Evolutionary conservation across 2,888 invertebrate genomes (phyloP).

Genomic region (Cheilosia pagana): DNA sequence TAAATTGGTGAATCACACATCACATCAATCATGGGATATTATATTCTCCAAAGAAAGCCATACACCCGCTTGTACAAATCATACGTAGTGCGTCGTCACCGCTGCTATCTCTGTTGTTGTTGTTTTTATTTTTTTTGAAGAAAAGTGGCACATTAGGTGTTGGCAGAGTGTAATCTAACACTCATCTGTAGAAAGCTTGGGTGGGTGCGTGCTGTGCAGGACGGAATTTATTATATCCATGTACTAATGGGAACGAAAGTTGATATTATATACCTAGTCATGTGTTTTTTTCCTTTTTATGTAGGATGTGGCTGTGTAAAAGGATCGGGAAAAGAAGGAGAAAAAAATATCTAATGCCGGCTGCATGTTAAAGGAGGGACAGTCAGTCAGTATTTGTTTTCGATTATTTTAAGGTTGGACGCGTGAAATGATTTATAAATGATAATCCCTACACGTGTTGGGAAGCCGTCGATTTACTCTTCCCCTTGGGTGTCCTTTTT

Average conservation of each 20-base stretch:
- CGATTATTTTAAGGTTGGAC: constrained; percentile 13
- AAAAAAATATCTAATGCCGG: background rate
- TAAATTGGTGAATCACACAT: constrained; percentile 57
- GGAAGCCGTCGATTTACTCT: background rate
- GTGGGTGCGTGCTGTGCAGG: constrained; percentile 33
- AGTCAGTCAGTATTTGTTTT: constrained; percentile 5
- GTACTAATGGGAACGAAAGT: constrained; percentile 40
- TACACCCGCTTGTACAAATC: background rate
- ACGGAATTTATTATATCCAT: constrained; percentile 27
- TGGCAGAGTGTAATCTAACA: constrained; percentile 38
- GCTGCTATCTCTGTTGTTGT: background rate
- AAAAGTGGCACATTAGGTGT: constrained; percentile 48
- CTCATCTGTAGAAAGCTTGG: constrained; percentile 15
- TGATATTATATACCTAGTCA: constrained; percentile 8
- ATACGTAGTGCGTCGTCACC: constrained; percentile 7
- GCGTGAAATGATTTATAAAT: constrained; percentile 16
- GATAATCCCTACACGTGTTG: constrained; percentile 34
- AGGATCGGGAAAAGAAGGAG: constrained; percentile 1
- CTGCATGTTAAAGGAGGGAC: constrained; percentile 8
- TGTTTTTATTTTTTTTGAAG: background rate
- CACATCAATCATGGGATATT: constrained; percentile 57
- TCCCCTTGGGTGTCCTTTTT: constrained; percentile 8
- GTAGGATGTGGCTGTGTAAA: background rate
- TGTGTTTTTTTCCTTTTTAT: background rate
- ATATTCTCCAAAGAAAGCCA: constrained; percentile 20